Evolutionary conservation across 2,888 invertebrate species (phyloP), one percentile per base, ranked within the genome.

Genomic region (Synanthedon formicaeformis): DNA sequence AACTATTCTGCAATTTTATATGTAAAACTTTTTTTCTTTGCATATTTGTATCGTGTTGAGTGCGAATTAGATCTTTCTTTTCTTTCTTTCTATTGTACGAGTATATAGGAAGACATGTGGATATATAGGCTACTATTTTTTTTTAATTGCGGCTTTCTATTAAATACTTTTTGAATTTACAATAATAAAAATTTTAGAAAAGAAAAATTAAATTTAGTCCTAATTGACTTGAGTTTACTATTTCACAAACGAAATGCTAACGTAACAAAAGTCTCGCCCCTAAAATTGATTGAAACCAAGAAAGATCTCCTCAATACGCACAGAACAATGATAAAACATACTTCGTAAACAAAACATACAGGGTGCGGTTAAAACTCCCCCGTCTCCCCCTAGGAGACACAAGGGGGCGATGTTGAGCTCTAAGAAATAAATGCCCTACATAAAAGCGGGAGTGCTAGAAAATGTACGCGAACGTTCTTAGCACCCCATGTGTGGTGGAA

Each of bases 351-450:
- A 76, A 72, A 73, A 71, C 69, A 67, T 64, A 65, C 61, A 68
- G 69, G 72, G 72, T 64, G 72, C 60, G 67, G 65, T 67, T 61
- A 60, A 53, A 66, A 34, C 34, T 34, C 34, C 34, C 23, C 34
- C 34, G 34, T 34, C 10, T 34, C 69, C 71, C 67, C 67, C 63
- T 60, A 58, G 59, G 69, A 64, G 69, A 65, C 63, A 66, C 57
- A 69, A 57, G 54, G 62, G 59, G 71, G 71, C 70, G 68, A 56
- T 63, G 60, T 64, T 63, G 64, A 68, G 71, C 71, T 74, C 77
- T 75, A 79, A 82, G 84, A 85, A 45, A 85, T 85, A 86, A 86
- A 85, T 85, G 85, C 84, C 82, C 78, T 75, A 82, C 84, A 85
- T 85, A 84, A 84, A 83, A 74, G 70, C 71, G 78, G 78, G 82